Base-by-base conservation (phyloP, 2,888 invertebrate species). In the Quadroppia sp. region DNA sequence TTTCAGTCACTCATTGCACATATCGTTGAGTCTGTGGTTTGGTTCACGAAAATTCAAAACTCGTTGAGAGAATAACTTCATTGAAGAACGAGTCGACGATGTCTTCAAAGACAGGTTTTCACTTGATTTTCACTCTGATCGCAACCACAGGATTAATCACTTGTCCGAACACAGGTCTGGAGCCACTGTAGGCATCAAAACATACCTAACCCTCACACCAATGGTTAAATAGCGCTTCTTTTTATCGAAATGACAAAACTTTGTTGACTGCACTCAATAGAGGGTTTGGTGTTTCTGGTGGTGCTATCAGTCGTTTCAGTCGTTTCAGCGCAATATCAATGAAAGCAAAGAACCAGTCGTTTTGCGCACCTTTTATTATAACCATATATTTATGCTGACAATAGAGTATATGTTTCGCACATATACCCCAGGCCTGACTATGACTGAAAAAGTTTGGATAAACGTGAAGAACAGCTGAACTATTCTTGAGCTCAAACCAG, bases 281-380 rank as follows among this genome's bases (percentile, higher is more conserved):
- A 11, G 20, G 40, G 36, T 30, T 17, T 40, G 42, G 40, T 67
- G 32, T 67, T 36, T 36, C 64, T 56, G 17, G 3, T 6, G 36
- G 7, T 67, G 23, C 11, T 67, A 6, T 30, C n/a, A 6, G 56
- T 28, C 48, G 23, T 15, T 25, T 28, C 30, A 28, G 17, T 56
- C 23, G 25, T 64, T 64, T 15, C 1, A 30, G 67, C 67, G 67
- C 67, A 67, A 17, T 67, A 67, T 67, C 67, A 40, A 32, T 67
- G 40, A 40, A 20, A 15, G 15, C 9, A 2, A 28, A 11, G 7
- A 28, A 28, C 23, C 32, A 17, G 59, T 13, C 36, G 30, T 32
- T 67, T 67, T 67, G 67, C 67, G 67, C 67, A 67, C 67, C 67
- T 67, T 67, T 67, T 67, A 28, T 40, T 67, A 25, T n/a, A 59